Conservation (phyloP, 1,140 invertebrate species). For the Nautilus pompilius region DNA sequence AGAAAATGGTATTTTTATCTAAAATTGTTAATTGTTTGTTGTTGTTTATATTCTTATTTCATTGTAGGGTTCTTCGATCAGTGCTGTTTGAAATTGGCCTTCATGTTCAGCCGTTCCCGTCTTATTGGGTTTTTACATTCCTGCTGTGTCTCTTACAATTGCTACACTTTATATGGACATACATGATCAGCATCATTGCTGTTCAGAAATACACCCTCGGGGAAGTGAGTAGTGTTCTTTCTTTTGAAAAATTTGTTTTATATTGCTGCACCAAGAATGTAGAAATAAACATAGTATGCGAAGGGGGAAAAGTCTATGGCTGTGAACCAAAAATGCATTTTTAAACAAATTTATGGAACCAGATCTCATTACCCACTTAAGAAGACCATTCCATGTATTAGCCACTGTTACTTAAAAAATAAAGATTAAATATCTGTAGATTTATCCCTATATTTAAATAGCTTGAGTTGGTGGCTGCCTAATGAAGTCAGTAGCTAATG, state of each 20-base stretch:
- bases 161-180: conserved; percentile 41
- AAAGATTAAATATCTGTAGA: too few relatives aligned
- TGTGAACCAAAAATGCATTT: too few relatives aligned
- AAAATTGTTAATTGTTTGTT: neutral
- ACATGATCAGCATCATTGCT: conserved; percentile 40
- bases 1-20: neutral
- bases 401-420: too few relatives aligned
- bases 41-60: neutral
- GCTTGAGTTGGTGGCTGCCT: too few relatives aligned
- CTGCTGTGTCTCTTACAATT: conserved; percentile 36
- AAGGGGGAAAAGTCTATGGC: too few relatives aligned
- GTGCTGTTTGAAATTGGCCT: conserved; percentile 26
- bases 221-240: conserved; percentile 17
- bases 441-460: too few relatives aligned
- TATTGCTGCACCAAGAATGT: too few relatives aligned
- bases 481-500: too few relatives aligned
- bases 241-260: neutral
- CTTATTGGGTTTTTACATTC: conserved; percentile 32
- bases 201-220: conserved; percentile 27
- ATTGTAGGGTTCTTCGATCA: conserved; percentile 30
- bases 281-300: too few relatives aligned
- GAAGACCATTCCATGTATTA: too few relatives aligned
- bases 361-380: too few relatives aligned
- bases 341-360: too few relatives aligned
- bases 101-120: conserved; percentile 20